Base-by-base conservation (phyloP, 2,113 vertebrate genomes). In the Aspidoscelis tigris region DNA sequence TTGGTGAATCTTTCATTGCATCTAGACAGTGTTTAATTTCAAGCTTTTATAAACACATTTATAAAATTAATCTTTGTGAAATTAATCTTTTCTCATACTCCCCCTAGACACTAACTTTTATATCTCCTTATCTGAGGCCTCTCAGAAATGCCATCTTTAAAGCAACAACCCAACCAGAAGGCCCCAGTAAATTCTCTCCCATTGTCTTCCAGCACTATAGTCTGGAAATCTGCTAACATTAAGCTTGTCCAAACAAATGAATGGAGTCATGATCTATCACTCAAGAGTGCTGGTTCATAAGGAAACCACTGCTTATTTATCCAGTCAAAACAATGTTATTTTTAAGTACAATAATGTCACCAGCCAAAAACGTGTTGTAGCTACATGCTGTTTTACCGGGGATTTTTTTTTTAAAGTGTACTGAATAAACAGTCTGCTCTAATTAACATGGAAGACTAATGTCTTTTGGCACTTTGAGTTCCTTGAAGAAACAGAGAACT, bases 51-150 rank as follows among this genome's bases (percentile, higher is more conserved):
- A 71, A 33, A 44, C 14, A 78, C 39, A 66, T 74, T 47, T 73
- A 79, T 75, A 78, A 70, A 47, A n/a, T 70, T 85, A 58, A 70
- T 24, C 16, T 81, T 43, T 18, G 47, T 4, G 0, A 0, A 18
- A 50, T 18, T 76, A 64, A n/a, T 81, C 71, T 76, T 14, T 2
- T 21, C 71, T 2, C 73, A 68, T 0, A 12, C 11, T 66, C 24
- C 33, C 55, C n/a, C 84, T 89, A 84, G 41, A 43, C 44, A 26
- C 68, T 90, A 4, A 78, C 58, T 84, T 87, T 55, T 21, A 77
- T 83, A 11, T 6, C 50, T 71, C 4, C 26, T 89, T 53, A 83
- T 80, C 22, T 71, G 84, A 81, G 61, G 74, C 21, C 26, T 64
- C 70, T 90, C 76, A 83, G 77, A 53, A 7, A 84, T 5, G 53